Evolutionary conservation across 2,888 invertebrate species (phyloP), one percentile per base, ranked within the genome.

Genomic region (Oxycera nigricornis): DNA sequence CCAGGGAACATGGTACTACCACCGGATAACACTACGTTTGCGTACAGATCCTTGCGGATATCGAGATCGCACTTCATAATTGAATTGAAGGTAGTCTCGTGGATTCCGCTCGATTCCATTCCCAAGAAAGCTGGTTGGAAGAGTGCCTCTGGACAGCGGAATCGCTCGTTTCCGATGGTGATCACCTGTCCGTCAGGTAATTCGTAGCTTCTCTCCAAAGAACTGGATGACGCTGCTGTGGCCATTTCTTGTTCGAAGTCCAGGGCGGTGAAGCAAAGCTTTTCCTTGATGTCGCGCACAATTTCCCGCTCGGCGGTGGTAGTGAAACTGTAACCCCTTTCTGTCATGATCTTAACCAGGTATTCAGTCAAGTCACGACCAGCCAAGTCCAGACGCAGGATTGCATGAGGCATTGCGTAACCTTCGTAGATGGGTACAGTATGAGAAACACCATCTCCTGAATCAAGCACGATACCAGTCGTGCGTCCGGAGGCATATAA

Each of bases 11-110:
- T 91, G 86, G 91, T 91, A 88, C 91, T 90, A 84, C 92, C 92
- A 84, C 92, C 92, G 81, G 93, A 93, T 85, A 94, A 89, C 84
- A 94, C 93, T 78, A 91, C 92, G 90, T 92, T 92, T 89, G 92
- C 92, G 89, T 92, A 93, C 88, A 93, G 87, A 89, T 92, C 92
- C 89, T 92, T 92, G 87, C 93, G 90, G 90, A 94, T 94, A 87
- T 94, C 94, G 73, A 94, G 92, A 88, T 94, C 94, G 89, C 94
- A 94, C 90, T 93, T 94, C 94, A 94, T 94, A 92, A 94, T 94
- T 87, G 93, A 93, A 90, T 94, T 94, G 93, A 93, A 94, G 82
- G 92, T 91, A 86, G 93, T 93, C 88, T 94, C 93, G 88, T 94
- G 93, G 89, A 94, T 93, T 83, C 92, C 92, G 88, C 90, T 90